These are phyloP conservation scores for Rhinatrema bivittatum DNA, from an alignment of 2,797 vertebrate species.

Conservation along the genomic window DNA sequence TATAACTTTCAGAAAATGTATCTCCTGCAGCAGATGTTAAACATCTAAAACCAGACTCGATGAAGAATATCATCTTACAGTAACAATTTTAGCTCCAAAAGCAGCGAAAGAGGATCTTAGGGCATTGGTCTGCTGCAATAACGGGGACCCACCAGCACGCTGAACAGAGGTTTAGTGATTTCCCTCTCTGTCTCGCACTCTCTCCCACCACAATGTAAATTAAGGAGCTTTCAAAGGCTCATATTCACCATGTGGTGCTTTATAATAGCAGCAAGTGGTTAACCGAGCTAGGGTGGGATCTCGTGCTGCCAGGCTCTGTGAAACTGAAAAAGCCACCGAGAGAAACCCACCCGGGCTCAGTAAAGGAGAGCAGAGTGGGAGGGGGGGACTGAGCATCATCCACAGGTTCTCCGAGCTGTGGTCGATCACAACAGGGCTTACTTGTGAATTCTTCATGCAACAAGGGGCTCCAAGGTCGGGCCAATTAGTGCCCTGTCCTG, in stretches of 20 bases:
- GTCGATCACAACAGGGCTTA: no score
- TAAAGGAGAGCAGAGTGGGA: conserved; percentile 13
- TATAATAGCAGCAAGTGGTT: conserved; percentile 44
- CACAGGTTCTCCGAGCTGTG: no score
- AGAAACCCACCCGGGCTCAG: conserved; percentile 32
- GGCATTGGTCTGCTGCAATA: background rate
- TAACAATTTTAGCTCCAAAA: no score
- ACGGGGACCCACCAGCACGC: conserved; percentile 4
- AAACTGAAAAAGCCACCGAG: conserved; percentile 34
- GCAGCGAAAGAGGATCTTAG: background rate
- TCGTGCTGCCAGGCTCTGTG: conserved; percentile 15
- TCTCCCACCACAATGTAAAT: conserved; percentile 43
- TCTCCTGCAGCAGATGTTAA: no score
- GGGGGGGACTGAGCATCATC: conserved; percentile 8
- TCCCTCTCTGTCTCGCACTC: conserved; percentile 23
- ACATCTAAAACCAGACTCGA: no score
- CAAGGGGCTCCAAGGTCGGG: no score
- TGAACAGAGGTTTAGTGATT: conserved; percentile 4
- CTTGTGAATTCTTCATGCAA: no score
- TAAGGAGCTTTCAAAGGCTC: conserved; percentile 22
- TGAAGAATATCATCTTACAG: no score
- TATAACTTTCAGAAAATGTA: no score
- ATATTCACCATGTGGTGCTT: conserved; percentile 37
- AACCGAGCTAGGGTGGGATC: conserved; percentile 60
- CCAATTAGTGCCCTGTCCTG: no score